Conservation (phyloP, 2,888 invertebrate species). For the Dendrolimus houi region DNA sequence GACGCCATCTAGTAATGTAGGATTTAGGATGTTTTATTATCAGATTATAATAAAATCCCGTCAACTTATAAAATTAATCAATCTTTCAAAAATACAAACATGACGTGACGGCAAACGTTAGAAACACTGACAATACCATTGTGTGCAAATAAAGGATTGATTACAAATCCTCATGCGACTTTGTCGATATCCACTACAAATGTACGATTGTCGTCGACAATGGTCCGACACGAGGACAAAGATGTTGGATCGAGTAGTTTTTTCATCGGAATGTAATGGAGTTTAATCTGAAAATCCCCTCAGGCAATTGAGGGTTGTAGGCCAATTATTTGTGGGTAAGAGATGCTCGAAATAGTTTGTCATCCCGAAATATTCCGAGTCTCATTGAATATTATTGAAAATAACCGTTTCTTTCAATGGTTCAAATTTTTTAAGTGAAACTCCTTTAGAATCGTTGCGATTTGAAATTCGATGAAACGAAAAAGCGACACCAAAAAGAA, state of each 20-base stretch:
- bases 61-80: too few relatives aligned
- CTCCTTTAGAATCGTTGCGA: too few relatives aligned
- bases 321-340: slow-evolving; percentile 54
- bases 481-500: too few relatives aligned
- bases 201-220: slow-evolving; percentile 24
- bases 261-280: slow-evolving; percentile 39
- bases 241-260: slow-evolving; percentile 23
- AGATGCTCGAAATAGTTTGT: slow-evolving; percentile 20
- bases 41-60: too few relatives aligned
- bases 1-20: too few relatives aligned
- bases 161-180: slow-evolving; percentile 9
- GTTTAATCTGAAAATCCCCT: slow-evolving; percentile 60
- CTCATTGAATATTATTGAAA: too few relatives aligned
- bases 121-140: not conserved
- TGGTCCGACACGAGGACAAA: slow-evolving; percentile 28
- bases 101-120: too few relatives aligned
- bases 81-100: too few relatives aligned
- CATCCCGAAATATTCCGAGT: not conserved
- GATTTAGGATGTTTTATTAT: too few relatives aligned
- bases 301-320: slow-evolving; percentile 44
- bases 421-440: too few relatives aligned
- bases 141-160: slow-evolving; percentile 21
- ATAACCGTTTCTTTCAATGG: too few relatives aligned
- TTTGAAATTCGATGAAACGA: too few relatives aligned
- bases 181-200: slow-evolving; percentile 20